Evolutionary conservation across 2,888 invertebrate species (phyloP).

Genomic region (Sphaeridia pumilis): DNA sequence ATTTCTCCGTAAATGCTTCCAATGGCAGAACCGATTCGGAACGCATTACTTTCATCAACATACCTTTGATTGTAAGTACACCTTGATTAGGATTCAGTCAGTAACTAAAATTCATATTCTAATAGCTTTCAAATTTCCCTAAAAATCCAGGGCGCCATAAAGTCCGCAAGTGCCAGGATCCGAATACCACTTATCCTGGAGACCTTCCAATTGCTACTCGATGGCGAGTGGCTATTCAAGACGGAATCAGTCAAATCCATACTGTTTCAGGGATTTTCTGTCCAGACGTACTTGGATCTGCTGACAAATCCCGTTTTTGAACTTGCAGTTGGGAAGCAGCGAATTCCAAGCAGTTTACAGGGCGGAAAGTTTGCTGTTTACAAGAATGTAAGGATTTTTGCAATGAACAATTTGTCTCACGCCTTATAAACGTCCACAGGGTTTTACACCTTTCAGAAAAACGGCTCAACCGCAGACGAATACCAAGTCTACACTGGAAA

Average conservation of each 20-base stretch:
- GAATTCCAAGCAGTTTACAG: constrained; percentile 11
- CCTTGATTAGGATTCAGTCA: neutral
- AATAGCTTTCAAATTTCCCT: neutral
- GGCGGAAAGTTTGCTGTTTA: constrained; percentile 18
- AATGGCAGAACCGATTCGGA: constrained; percentile 9
- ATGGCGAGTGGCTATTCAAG: constrained; percentile 16
- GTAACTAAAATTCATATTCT: neutral
- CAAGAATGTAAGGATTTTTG: constrained; percentile 14
- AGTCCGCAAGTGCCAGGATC: too few species aligned
- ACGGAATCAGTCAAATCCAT: constrained; percentile 15
- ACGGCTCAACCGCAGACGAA: constrained; percentile 30
- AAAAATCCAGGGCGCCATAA: constrained; percentile 4
- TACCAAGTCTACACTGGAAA: constrained; percentile 29
- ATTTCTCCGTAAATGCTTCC: constrained; percentile 15
- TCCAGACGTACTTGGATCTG: constrained; percentile 14
- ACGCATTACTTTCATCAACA: constrained; percentile 14
- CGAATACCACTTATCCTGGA: too few species aligned
- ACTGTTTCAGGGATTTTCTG: constrained; percentile 21
- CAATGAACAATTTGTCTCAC: neutral
- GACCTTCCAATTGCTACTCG: constrained; percentile 4
- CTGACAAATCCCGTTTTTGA: constrained; percentile 11
- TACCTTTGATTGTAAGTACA: constrained; percentile 14
- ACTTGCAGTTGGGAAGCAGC: neutral
- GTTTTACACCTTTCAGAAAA: constrained; percentile 19
- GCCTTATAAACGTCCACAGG: neutral